Evolutionary conservation across 1,140 invertebrate species (phyloP).

Genomic region (Lordiphosa stackelbergi): DNA sequence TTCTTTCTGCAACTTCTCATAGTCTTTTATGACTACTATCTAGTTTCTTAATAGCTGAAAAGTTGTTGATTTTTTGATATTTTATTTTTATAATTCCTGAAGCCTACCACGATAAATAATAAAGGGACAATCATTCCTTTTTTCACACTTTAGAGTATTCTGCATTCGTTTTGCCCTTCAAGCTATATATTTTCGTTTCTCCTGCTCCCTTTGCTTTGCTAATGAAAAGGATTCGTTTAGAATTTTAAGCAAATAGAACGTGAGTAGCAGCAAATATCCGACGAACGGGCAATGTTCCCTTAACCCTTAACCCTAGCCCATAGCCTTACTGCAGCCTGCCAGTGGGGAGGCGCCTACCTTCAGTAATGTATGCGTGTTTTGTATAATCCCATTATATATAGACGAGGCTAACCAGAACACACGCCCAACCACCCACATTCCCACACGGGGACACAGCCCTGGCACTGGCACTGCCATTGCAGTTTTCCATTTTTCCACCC

Average conservation of each 20-base stretch:
- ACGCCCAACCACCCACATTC: conserved; percentile 8
- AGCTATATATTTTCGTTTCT: conserved; percentile 7
- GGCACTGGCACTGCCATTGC: conserved; percentile 56
- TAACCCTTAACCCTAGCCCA: conserved; percentile 18
- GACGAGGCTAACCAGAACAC: conserved; percentile 10
- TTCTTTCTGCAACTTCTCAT: no score
- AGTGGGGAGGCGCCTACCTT: conserved; percentile 18
- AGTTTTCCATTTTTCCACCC: conserved; percentile 57
- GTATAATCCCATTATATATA: conserved; percentile 59
- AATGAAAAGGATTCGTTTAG: conserved; percentile 74
- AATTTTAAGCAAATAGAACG: conserved; percentile 74
- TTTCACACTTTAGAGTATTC: conserved; percentile 1
- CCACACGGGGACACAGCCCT: conserved; percentile 24
- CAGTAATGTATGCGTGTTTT: conserved; percentile 52
- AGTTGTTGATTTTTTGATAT: no score
- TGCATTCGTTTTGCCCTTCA: neutral
- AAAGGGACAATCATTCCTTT: no score
- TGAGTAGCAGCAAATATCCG: conserved; percentile 61
- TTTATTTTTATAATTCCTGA: no score
- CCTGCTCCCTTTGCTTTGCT: conserved; percentile 39
- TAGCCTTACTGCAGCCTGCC: conserved; percentile 1
- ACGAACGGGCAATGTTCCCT: conserved; percentile 17
- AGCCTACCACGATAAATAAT: no score
- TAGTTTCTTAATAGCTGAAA: no score
- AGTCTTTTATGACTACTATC: no score